phyloP scores from a whole-genome alignment of 2,888 invertebrate genomes.

The Orthosia cruda region DNA sequence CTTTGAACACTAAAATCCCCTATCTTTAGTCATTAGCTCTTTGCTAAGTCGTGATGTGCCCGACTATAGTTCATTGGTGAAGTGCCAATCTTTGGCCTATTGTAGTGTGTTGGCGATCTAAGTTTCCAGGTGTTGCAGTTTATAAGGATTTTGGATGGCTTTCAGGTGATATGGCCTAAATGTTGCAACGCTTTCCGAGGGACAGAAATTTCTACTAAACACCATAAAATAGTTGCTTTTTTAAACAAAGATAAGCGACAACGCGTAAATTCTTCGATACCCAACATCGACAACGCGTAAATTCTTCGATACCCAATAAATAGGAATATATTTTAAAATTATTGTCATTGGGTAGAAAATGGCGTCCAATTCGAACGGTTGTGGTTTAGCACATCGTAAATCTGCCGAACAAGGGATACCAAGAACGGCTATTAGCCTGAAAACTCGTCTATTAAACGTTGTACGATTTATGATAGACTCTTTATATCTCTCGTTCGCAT shows the following conservation, averaged over 20 bases:
- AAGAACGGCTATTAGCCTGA: constrained; percentile 76
- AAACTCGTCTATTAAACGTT: constrained; percentile 73
- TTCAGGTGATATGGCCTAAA: not conserved
- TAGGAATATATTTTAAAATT: constrained; percentile 59
- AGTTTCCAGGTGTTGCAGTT: not conserved
- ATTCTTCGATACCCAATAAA: constrained; percentile 43
- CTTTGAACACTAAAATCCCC: not conserved
- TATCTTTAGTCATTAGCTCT: not conserved
- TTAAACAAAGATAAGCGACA: not conserved
- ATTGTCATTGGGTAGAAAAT: constrained; percentile 52
- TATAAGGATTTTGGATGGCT: not conserved
- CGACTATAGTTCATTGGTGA: not conserved
- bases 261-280: constrained; percentile 42
- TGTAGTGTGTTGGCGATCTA: not conserved
- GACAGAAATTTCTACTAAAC: too few species aligned
- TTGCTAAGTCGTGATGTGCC: too few species aligned
- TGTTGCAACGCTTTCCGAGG: too few species aligned
- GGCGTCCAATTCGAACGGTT: constrained; percentile 74
- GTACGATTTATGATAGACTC: constrained; percentile 63
- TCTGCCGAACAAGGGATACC: constrained; percentile 78
- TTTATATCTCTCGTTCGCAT: constrained; percentile 18
- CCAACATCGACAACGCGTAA: constrained; percentile 33
- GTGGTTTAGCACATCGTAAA: constrained; percentile 84
- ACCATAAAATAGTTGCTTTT: constrained; percentile 3
- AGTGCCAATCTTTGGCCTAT: not conserved